Base-by-base conservation (phyloP, 2,888 invertebrate species). In the Pachliopta kotzebuea region DNA sequence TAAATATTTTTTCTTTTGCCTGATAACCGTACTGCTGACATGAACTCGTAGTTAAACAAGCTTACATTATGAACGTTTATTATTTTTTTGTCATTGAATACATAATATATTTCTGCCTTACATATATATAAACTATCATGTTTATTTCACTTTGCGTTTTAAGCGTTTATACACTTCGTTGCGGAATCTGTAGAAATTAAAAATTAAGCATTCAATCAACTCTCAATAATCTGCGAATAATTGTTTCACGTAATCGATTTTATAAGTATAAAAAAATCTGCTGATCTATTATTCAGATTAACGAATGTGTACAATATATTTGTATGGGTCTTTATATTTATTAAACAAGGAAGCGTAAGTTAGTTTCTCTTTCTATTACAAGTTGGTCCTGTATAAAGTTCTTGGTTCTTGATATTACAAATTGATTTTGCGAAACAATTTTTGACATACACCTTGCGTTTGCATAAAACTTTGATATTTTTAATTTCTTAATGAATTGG, bases 221-320 rank as follows among this genome's bases (percentile, higher is more conserved):
- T 2, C 21, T 59, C 29, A 49, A 26, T 17, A 59, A 59, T 21
- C 50, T 29, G 29, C 29, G 29, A 59, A 29, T 26, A 50, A 59
- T 50, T 59, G 45, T 45, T 45, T 45, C 45, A 42, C 18, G 42
- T 42, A 42, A 42, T 42, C 17, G 17, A 42, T 18, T 42, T 42
- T 42, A 14, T 42, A 42, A 42, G 42, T 42, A 42, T 11, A 9
- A 42, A 17, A 42, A 14, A 14, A 42, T 14, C 18, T 18, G 9
- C 4, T 18, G 4, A 14, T 42, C 42, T 45, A 45, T n/a, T 6
- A 45, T 45, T 45, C n/a, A 45, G 45, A n/a, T n/a, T 7, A 45
- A 45, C 45, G 37, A 14, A 37, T 37, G 37, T 37, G 2, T 11
- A 11, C 11, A 14, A 1, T 2, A 14, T 31, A 9, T 11, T 37